phyloP scores from a whole-genome alignment of 2,888 invertebrate species.

The Anorthoa munda region DNA sequence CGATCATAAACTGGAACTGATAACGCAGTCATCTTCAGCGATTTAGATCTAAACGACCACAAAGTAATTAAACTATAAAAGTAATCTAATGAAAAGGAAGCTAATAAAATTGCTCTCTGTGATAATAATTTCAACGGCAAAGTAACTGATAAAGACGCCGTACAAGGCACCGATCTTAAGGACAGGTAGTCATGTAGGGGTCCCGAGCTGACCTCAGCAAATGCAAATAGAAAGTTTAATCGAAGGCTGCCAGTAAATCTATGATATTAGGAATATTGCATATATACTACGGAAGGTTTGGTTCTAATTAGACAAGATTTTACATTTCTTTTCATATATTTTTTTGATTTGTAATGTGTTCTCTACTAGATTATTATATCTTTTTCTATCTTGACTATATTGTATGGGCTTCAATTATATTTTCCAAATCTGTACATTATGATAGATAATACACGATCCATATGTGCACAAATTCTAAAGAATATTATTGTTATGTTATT shows the following conservation, averaged over 20 bases:
- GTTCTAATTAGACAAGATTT: background rate
- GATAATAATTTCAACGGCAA: conserved; percentile 47
- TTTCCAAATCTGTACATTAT: background rate
- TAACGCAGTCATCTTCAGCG: conserved; percentile 18
- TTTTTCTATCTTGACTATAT: background rate
- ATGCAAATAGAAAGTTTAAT: conserved; percentile 75
- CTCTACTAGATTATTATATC: background rate
- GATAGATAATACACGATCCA: background rate
- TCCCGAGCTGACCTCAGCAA: conserved; percentile 70
- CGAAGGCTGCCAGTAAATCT: conserved; percentile 47
- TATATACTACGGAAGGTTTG: conserved; percentile 19
- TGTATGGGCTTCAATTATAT: background rate
- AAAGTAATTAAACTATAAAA: conserved; percentile 51
- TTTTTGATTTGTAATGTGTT: background rate
- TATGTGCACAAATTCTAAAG: background rate
- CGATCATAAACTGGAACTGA: conserved; percentile 26
- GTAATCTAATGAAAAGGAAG: conserved; percentile 55
- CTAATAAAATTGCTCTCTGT: conserved; percentile 44
- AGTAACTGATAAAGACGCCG: conserved; percentile 64
- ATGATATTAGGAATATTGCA: conserved; percentile 42
- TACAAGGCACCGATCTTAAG: conserved; percentile 55
- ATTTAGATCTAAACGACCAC: conserved; percentile 32
- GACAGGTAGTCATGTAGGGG: conserved; percentile 75
- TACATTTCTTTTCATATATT: no score
- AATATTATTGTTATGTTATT: background rate